Evolutionary conservation across 2,888 invertebrate genomes (phyloP).

Genomic region (Drosophila rellima): DNA sequence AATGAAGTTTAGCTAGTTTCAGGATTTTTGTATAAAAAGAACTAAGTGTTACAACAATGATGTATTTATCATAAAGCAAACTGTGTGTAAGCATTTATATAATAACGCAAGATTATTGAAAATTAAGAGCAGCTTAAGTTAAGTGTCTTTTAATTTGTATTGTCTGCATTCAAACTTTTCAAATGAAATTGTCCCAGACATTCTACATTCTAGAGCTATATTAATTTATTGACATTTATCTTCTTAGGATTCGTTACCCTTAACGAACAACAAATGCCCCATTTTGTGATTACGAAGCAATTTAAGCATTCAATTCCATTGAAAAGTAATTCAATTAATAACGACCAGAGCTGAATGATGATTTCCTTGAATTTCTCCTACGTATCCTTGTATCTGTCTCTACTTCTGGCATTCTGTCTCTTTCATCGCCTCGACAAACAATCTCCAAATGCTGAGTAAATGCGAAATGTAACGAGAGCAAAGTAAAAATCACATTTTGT

Average conservation of each 20-base stretch:
- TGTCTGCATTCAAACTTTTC: no score
- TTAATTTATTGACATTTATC: no score
- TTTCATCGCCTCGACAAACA: conserved; percentile 50
- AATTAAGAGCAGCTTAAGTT: no score
- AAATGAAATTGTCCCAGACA: no score
- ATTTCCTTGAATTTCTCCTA: not conserved
- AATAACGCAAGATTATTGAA: no score
- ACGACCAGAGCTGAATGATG: not conserved
- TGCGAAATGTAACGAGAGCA: conserved; percentile 48
- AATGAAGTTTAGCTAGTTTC: no score
- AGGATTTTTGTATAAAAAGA: no score
- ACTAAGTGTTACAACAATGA: no score
- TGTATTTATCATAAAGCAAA: no score
- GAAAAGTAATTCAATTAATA: conserved; percentile 18
- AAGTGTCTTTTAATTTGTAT: no score
- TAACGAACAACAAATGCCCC: not conserved
- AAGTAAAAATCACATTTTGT: conserved; percentile 65
- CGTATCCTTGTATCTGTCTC: not conserved
- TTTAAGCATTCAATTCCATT: conserved; percentile 11
- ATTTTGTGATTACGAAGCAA: conserved; percentile 3
- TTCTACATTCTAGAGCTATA: no score
- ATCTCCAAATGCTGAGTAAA: conserved; percentile 73
- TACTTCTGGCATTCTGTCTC: not conserved
- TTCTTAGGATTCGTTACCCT: not conserved
- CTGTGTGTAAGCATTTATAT: no score